These are phyloP conservation scores for Gorsachius magnificus DNA, from an alignment of 2,797 vertebrate species.

Conservation along the genomic window DNA sequence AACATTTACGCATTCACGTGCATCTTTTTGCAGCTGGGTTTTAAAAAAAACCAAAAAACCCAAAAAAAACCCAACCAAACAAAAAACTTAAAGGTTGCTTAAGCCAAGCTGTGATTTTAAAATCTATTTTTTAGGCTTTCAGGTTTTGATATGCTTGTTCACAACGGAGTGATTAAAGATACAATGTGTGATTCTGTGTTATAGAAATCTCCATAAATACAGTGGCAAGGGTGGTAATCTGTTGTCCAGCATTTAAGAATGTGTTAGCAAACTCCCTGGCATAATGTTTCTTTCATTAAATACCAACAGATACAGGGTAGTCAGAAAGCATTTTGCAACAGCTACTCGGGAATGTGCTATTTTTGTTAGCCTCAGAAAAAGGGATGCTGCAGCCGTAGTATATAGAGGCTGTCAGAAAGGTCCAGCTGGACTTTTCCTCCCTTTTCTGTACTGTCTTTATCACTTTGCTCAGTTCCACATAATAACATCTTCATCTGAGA, in stretches of 20 bases:
- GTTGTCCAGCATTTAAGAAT: slow-evolving; percentile 6
- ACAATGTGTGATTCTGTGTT: neutral
- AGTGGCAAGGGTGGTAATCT: neutral
- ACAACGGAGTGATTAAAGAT: neutral
- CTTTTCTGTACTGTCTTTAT: slow-evolving; percentile 83
- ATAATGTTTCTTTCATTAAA: slow-evolving; percentile 6
- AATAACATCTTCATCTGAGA: slow-evolving; percentile 98
- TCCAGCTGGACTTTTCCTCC: slow-evolving; percentile 78
- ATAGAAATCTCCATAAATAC: neutral
- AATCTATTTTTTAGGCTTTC: neutral
- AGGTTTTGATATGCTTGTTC: neutral
- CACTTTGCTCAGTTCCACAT: slow-evolving; percentile 91
- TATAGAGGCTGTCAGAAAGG: slow-evolving; percentile 78
- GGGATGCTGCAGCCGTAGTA: slow-evolving; percentile 66
- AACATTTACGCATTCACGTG: slow-evolving; percentile 42
- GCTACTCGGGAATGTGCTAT: slow-evolving; percentile 34
- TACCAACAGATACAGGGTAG: slow-evolving; percentile 19
- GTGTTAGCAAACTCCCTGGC: neutral
- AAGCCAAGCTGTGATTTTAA: slow-evolving; percentile 24
- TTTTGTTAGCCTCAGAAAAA: slow-evolving; percentile 64
- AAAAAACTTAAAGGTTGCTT: neutral
- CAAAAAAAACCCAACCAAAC: neutral
- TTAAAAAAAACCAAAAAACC: neutral
- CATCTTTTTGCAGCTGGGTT: neutral
- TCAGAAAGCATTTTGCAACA: slow-evolving; percentile 23